Evolutionary conservation across 2,888 invertebrate species (phyloP).

Genomic region (Pachydiplax longipennis): DNA sequence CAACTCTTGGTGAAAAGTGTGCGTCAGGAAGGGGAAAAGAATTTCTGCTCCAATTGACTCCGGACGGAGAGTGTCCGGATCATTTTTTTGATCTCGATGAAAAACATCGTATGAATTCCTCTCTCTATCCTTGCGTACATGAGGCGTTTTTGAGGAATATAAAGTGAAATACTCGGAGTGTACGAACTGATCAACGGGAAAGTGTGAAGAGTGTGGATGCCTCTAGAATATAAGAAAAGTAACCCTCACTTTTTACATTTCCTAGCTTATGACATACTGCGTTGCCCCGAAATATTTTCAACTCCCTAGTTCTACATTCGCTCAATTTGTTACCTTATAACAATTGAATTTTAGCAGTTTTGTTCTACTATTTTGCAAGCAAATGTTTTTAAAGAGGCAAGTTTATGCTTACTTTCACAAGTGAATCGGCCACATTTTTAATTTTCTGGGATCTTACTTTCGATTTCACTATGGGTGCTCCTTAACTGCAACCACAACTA

Average conservation of each 20-base stretch:
- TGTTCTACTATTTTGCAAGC: no score
- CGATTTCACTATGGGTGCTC: no score
- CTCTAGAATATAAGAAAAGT: neutral
- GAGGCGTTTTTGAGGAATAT: neutral
- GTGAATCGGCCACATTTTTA: no score
- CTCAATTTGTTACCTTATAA: no score
- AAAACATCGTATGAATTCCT: neutral
- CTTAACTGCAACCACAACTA: no score
- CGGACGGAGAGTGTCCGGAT: neutral
- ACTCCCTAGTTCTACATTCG: no score
- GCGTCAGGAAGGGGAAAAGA: neutral
- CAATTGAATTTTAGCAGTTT: no score
- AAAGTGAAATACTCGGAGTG: neutral
- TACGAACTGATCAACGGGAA: neutral
- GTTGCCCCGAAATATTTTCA: no score
- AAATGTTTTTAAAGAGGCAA: no score
- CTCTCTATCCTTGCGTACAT: neutral
- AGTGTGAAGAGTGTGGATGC: neutral
- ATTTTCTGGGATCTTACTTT: no score
- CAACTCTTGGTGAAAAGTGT: neutral
- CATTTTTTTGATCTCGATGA: neutral
- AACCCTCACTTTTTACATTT: neutral
- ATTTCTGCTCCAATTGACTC: neutral
- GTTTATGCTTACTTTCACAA: no score
- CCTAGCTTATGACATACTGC: no score